A percentile compares a stretch with the other conserved stretches of the same genome.
These are phyloP conservation scores for Cebus imitator DNA, from an alignment of 2,113 vertebrate species.

Conservation along the genomic window DNA sequence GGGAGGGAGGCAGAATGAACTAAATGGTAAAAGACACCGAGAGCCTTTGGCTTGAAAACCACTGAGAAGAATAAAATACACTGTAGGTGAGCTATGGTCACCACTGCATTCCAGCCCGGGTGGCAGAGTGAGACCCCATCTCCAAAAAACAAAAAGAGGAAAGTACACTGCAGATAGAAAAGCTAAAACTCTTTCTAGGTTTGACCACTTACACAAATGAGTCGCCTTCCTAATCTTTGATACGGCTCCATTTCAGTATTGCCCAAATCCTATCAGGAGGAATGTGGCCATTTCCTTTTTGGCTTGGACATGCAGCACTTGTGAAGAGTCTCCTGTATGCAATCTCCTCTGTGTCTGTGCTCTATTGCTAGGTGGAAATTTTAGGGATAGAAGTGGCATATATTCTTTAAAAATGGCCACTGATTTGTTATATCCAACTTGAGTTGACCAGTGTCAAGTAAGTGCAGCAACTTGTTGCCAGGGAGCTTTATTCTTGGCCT, in stretches of 20 bases:
- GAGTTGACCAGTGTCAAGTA: background rate
- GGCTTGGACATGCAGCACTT: background rate
- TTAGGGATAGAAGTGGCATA: background rate
- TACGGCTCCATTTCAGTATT: constrained; percentile 41
- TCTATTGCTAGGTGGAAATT: background rate
- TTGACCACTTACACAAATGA: background rate
- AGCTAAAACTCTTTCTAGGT: background rate
- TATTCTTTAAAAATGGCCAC: background rate
- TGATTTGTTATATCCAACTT: background rate
- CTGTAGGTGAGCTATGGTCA: background rate
- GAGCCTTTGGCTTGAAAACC: background rate
- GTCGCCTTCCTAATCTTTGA: background rate
- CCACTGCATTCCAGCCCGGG: too few relatives aligned
- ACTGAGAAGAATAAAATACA: background rate
- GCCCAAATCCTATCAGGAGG: constrained; percentile 16
- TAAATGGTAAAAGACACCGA: background rate
- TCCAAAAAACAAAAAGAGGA: background rate
- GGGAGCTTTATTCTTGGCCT: background rate
- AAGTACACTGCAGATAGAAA: background rate
- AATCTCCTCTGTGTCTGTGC: background rate
- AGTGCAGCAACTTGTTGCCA: background rate
- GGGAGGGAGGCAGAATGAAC: background rate
- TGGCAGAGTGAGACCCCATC: too few relatives aligned
- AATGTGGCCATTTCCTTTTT: constrained; percentile 31
- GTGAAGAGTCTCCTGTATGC: background rate